A percentile compares a stretch with the other conserved stretches of the same genome.
Conservation (phyloP, 1,140 invertebrate genomes). For the Sarcophaga bullata region DNA sequence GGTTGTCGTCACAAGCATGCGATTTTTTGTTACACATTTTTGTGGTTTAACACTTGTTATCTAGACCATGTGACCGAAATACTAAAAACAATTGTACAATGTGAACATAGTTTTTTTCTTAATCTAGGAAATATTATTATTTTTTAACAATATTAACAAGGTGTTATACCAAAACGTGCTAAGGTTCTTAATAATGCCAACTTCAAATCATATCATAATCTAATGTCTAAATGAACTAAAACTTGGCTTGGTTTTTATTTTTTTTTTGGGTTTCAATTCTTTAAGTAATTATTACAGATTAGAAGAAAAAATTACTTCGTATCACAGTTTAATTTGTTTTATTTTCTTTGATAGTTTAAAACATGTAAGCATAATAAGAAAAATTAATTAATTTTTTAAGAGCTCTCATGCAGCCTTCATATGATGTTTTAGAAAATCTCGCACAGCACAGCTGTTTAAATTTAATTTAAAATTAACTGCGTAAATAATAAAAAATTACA, state of each 20-base stretch:
- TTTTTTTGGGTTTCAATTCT: background rate
- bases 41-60: conserved; percentile 36
- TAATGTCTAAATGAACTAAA: too few relatives aligned
- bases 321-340: background rate
- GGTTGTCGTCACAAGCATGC: background rate
- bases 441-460: conserved; percentile 6
- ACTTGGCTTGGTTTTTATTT: too few relatives aligned
- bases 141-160: conserved; percentile 30
- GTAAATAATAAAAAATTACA: conserved; percentile 38
- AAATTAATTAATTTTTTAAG: background rate
- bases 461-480: conserved; percentile 36
- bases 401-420: background rate
- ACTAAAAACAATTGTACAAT: background rate
- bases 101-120: background rate
- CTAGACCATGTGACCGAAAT: conserved; percentile 32
- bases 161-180: conserved; percentile 34
- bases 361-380: background rate
- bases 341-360: background rate
- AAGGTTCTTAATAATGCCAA: background rate
- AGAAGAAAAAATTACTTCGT: background rate
- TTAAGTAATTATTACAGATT: background rate
- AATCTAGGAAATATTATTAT: conserved; percentile 9
- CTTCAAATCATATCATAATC: conserved; percentile 18
- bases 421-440: background rate
- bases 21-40: conserved; percentile 7